phyloP scores from a whole-genome alignment of 2,113 vertebrate species.

The Protomyctophum bolini region DNA sequence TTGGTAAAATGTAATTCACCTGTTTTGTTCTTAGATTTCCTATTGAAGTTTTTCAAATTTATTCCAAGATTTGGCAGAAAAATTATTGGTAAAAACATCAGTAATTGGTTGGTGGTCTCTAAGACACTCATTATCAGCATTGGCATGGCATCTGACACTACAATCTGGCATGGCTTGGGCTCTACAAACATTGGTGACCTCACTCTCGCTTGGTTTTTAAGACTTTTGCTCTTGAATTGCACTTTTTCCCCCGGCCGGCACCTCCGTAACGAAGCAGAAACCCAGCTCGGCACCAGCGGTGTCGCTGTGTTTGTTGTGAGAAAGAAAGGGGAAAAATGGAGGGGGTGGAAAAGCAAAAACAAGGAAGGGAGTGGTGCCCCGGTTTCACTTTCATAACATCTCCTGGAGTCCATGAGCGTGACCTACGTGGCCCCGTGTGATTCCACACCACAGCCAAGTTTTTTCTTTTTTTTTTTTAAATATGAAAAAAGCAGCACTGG shows the following conservation, averaged over 20 bases:
- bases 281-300: slow-evolving; percentile 65
- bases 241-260: slow-evolving; percentile 56
- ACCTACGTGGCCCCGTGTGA: slow-evolving; percentile 9
- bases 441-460: slow-evolving; percentile 72
- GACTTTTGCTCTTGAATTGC: slow-evolving; percentile 57
- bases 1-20: no score
- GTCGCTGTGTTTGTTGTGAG: slow-evolving; percentile 57
- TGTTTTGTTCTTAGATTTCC: no score
- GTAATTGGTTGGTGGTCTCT: no score
- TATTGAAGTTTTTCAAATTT: no score
- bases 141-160: no score
- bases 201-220: slow-evolving; percentile 21
- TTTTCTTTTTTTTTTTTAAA: slow-evolving; percentile 79
- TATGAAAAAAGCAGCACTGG: slow-evolving; percentile 64
- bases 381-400: slow-evolving; percentile 43
- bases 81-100: no score
- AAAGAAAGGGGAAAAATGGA: neutral
- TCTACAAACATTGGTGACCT: neutral
- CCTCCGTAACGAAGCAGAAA: slow-evolving; percentile 62
- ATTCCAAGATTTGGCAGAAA: no score
- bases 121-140: no score
- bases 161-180: no score
- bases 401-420: slow-evolving; percentile 14
- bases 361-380: slow-evolving; percentile 39
- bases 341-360: slow-evolving; percentile 27